Conservation (phyloP, 2,113 vertebrate species). For the Oreochromis tanganicae region DNA sequence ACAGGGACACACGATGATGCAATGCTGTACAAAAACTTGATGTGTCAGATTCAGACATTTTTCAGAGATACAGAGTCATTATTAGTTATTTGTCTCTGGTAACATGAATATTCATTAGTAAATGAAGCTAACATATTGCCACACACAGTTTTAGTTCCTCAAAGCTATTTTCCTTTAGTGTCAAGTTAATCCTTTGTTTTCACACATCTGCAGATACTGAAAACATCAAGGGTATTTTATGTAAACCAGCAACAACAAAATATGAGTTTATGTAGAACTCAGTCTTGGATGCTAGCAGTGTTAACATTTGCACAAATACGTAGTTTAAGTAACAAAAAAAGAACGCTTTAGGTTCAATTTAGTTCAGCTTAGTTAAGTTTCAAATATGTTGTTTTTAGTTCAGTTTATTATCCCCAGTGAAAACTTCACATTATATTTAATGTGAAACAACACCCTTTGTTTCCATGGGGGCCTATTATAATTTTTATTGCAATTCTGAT, state of each 20-base stretch:
- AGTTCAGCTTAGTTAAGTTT: not conserved
- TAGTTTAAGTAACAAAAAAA: not conserved
- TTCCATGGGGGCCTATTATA: fast-evolving
- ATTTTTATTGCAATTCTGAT: not conserved
- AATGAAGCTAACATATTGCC: not conserved
- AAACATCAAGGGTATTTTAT: not conserved
- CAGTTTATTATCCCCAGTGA: not conserved
- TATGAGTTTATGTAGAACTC: not conserved
- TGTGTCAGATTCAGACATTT: not conserved
- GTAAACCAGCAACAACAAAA: not conserved
- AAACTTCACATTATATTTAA: not conserved
- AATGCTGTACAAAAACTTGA: not conserved
- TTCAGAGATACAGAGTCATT: not conserved
- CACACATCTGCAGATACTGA: not conserved
- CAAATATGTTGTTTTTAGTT: not conserved
- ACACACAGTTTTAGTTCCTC: not conserved
- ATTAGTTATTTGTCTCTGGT: not conserved
- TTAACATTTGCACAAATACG: not conserved
- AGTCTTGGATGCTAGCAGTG: not conserved
- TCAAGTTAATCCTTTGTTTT: not conserved
- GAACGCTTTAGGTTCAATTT: fast-evolving
- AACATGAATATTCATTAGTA: not conserved
- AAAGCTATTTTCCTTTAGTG: not conserved
- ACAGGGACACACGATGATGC: not conserved
- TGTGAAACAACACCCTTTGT: too few relatives aligned